Conservation (phyloP, 1,140 invertebrate species). For the Bursaphelenchus mucronatus region DNA sequence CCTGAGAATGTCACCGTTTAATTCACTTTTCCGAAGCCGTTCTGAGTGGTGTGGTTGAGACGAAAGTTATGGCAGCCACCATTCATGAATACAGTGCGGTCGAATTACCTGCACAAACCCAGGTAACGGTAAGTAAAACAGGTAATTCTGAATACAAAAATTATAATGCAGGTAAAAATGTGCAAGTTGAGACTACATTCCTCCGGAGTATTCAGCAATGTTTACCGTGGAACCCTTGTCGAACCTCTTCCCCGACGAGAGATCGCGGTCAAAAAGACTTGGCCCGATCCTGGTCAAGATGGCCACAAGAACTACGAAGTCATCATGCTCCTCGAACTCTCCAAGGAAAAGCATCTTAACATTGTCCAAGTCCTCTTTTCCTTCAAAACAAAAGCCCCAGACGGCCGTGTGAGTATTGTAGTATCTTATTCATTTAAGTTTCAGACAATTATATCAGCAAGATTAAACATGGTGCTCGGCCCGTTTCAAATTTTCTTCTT, state of each 20-base stretch:
- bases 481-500: no score
- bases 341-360: slow-evolving; percentile 40
- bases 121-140: background rate
- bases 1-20: no score
- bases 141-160: background rate
- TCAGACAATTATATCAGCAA: no score
- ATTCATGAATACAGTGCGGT: slow-evolving; percentile 20
- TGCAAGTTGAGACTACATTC: slow-evolving; percentile 40
- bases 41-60: no score
- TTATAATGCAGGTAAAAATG: slow-evolving; percentile 28
- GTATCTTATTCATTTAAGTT: no score
- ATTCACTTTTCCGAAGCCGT: no score
- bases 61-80: background rate
- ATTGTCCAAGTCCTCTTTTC: slow-evolving; percentile 47
- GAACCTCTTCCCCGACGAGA: slow-evolving; percentile 18
- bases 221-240: slow-evolving; percentile 36
- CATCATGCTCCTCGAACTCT: slow-evolving; percentile 30
- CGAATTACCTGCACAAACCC: slow-evolving; percentile 17
- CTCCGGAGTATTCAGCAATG: slow-evolving; percentile 45
- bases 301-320: slow-evolving; percentile 41
- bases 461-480: no score
- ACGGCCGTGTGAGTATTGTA: slow-evolving; percentile 17
- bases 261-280: slow-evolving; percentile 52
- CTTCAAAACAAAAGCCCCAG: slow-evolving; percentile 31
- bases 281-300: slow-evolving; percentile 29